Base-by-base conservation (phyloP, 2,113 vertebrate species). In the Sander lucioperca region DNA sequence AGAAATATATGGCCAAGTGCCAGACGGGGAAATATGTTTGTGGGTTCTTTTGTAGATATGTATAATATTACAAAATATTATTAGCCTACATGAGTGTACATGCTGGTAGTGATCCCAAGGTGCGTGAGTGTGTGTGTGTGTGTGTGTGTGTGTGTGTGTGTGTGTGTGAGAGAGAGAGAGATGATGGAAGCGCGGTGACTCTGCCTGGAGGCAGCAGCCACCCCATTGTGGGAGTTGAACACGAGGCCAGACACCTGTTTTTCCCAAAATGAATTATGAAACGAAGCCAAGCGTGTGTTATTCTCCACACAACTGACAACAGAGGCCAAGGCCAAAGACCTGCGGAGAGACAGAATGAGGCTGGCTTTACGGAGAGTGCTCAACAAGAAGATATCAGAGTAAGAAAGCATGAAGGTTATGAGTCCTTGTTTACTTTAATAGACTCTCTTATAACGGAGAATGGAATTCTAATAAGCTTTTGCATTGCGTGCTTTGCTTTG, bases 221-320 rank as follows among this genome's bases (percentile, higher is more conserved):
- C 86, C 82, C 71, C 87, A 81, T 80, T 74, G 79, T 82, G 68
- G 74, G 58, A 71, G 67, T 67, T 74, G 57, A 88, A 73, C 78
- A 90, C 61, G 30, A 88, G 79, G 88, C 91, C 85, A 87, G 89
- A 91, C 90, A 92, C 90, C 90, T 91, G 91, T 91, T 93, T 90
- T 85, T 74, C 56, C 83, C 61, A 71, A 88, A 90, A 89, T 89
- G 80, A 94, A 88, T 86, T 83, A 87, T 88, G 85, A 89, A 92
- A 84, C 16, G 8, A 65, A 82, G 84, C 73, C 88, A 87, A 85
- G 85, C n/a, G 45, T 11, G 48, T 58, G 56, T 84, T 72, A 64
- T 83, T 79, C 70, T 77, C 68, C 71, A 68, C 71, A 84, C 64
- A 83, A 61, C 77, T 85, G 81, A 79, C 83, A 79, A 85, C 72